Evolutionary conservation across 2,797 vertebrate species (phyloP).

Genomic region (Bradypus variegatus): DNA sequence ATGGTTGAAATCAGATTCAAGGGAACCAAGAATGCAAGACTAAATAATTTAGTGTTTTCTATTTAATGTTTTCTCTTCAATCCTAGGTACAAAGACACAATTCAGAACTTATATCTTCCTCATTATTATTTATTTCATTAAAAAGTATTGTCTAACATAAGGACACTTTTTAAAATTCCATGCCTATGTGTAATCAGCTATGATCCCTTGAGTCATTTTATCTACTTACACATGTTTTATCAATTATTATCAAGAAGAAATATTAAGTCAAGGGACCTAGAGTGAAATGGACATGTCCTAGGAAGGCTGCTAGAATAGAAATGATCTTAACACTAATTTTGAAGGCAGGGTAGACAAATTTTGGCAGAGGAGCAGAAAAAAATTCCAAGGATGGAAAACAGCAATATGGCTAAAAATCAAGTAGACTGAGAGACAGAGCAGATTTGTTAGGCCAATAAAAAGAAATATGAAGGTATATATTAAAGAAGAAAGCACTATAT

Average conservation of each 20-base stretch:
- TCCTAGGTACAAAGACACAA: neutral
- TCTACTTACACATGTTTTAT: neutral
- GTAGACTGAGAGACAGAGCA: neutral
- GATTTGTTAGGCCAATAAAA: constrained; percentile 39
- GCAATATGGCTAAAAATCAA: neutral
- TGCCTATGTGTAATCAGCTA: neutral
- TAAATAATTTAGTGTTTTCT: neutral
- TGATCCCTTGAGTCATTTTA: neutral
- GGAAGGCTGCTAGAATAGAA: neutral
- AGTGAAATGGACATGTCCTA: neutral
- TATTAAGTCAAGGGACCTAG: neutral
- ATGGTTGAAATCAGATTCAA: neutral
- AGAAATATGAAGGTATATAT: neutral
- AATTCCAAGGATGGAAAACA: neutral
- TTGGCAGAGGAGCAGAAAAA: neutral
- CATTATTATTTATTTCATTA: neutral
- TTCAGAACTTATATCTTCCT: neutral
- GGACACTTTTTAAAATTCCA: neutral
- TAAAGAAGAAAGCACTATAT: constrained; percentile 32
- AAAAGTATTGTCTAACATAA: neutral
- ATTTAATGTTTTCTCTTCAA: neutral
- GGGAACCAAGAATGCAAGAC: neutral
- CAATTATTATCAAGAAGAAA: neutral
- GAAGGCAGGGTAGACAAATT: neutral
- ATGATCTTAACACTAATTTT: neutral